These are phyloP conservation scores for Sceloporus tristichus DNA, from an alignment of 2,113 vertebrate genomes.

Conservation along the genomic window DNA sequence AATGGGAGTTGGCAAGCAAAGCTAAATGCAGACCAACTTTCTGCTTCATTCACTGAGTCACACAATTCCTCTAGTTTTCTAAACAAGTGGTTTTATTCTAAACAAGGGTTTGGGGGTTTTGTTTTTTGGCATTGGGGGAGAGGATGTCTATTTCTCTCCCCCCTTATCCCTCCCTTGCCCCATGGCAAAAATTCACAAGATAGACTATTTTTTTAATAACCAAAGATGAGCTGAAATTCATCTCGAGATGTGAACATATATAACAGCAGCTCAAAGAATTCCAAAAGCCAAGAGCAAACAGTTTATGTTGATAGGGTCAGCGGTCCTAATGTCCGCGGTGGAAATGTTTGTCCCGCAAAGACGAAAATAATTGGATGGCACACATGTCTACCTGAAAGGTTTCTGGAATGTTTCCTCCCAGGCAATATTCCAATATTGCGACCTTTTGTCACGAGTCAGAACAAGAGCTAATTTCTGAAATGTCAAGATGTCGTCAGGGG, in stretches of 20 bases:
- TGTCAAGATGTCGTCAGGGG: conserved; percentile 16
- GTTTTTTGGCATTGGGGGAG: too few relatives aligned
- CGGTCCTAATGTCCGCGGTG: background rate
- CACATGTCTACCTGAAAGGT: background rate
- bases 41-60: background rate
- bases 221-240: background rate
- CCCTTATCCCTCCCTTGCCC: background rate
- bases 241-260: background rate
- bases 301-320: background rate
- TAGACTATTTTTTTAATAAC: background rate
- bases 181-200: background rate
- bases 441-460: conserved; percentile 34
- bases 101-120: background rate
- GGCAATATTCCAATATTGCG: conserved; percentile 7
- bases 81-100: too few relatives aligned
- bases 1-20: background rate
- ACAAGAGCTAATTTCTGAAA: conserved; percentile 32
- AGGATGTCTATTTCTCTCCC: background rate
- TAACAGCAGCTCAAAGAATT: conserved; percentile 14
- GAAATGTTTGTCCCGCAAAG: conserved; percentile 26
- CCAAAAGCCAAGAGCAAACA: conserved; percentile 1
- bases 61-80: background rate
- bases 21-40: background rate
- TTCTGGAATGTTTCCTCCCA: conserved; percentile 19
- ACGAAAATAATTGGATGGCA: conserved; percentile 26